Base-by-base conservation (phyloP, 2,113 vertebrate genomes). In the Athene noctua region DNA sequence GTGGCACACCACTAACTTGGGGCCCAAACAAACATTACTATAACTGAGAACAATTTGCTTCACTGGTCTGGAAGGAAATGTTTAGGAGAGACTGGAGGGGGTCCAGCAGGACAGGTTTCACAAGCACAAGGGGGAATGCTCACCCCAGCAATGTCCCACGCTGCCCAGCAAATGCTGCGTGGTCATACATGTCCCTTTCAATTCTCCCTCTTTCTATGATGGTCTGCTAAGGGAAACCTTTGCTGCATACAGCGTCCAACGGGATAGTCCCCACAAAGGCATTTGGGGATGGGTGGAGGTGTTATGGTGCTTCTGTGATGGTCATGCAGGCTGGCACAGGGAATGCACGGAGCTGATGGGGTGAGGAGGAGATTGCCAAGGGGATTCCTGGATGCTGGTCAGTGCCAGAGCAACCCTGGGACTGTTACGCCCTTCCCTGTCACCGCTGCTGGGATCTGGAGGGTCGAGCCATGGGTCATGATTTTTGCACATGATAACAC, bases 161-260 rank as follows among this genome's bases (percentile, higher is more conserved):
- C 32, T 38, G 25, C 36, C 32, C 72, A 71, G 30, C 20, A 62
- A 72, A 57, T 8, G 13, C 10, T 5, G 6, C 17, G 22, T 2
- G 4, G 26, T 13, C 30, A 13, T 16, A 7, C 0, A 0, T 67
- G 26, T 36, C 46, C n/a, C 27, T 36, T 79, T 34, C 26, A 44
- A 0, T 59, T 63, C 5, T 84, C 32, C 27, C 8, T 29, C 42
- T 58, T 65, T 65, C 17, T 20, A 0, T 7, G 29, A 51, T 38
- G 47, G 30, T 40, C 61, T 80, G 38, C 46, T 59, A n/a, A n/a
- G 40, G 61, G 23, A 86, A 74, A 58, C 6, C 59, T 63, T 81
- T 1, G 5, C 15, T 4, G 1, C 42, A 12, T 18, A 11, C 30
- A 51, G 36, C 38, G 62, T 29, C 57, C 46, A 70, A 29, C 0